Evolutionary conservation across 2,113 vertebrate genomes (phyloP).

Genomic region (Archocentrus centrarchus): DNA sequence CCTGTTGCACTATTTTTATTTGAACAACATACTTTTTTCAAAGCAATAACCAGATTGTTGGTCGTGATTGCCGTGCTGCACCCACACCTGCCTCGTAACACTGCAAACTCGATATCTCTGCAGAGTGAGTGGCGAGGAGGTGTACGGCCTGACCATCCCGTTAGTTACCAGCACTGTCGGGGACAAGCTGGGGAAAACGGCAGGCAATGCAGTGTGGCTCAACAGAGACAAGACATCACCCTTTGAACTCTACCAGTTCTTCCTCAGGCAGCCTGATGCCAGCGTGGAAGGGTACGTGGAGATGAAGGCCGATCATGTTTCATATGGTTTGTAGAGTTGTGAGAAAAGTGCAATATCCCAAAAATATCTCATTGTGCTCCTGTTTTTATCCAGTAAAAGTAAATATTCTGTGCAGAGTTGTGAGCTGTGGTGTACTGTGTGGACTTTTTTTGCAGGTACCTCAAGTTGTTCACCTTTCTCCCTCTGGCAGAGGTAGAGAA

Average conservation of each 20-base stretch:
- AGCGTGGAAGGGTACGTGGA: conserved; percentile 84
- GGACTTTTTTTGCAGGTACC: conserved; percentile 80
- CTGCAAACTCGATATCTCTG: neutral
- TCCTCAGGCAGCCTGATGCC: conserved; percentile 88
- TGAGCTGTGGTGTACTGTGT: neutral
- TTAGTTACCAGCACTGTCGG: conserved; percentile 91
- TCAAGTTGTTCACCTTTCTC: conserved; percentile 95
- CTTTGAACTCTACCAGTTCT: conserved; percentile 96
- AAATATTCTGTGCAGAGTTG: neutral
- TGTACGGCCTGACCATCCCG: conserved; percentile 92
- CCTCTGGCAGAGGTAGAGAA: conserved; percentile 89
- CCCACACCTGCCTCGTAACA: neutral
- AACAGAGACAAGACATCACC: conserved; percentile 91
- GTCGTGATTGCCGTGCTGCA: too few species aligned
- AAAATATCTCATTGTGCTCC: neutral
- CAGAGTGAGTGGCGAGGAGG: conserved; percentile 90
- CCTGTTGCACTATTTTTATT: neutral
- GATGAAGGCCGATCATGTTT: neutral
- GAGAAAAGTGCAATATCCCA: neutral
- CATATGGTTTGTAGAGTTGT: neutral
- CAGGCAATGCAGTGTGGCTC: conserved; percentile 96
- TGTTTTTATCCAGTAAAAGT: neutral
- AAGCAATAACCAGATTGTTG: too few species aligned
- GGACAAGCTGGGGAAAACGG: conserved; percentile 96
- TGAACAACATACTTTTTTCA: too few species aligned